Evolutionary conservation across 2,113 vertebrate species (phyloP).

Genomic region (Tragulus kanchil): DNA sequence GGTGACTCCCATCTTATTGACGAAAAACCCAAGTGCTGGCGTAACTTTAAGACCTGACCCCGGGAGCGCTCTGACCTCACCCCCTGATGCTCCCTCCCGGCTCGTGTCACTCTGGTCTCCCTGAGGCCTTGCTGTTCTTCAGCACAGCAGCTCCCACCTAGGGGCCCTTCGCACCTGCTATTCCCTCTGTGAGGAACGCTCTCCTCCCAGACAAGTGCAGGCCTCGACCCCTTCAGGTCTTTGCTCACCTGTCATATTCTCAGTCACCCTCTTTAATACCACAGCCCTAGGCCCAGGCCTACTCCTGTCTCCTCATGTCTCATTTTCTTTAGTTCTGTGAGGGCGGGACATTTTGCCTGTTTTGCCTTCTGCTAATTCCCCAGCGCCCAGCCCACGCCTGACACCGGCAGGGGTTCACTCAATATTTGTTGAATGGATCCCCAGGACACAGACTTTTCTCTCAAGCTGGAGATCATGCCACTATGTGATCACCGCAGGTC

Average conservation of each 20-base stretch:
- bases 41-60: not conserved
- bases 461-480: not conserved
- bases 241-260: not conserved
- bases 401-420: not conserved
- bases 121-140: not conserved
- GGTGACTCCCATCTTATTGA: not conserved
- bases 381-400: not conserved
- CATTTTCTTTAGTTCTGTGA: not conserved
- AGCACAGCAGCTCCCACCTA: not conserved
- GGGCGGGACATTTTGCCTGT: not conserved
- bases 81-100: not conserved
- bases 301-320: not conserved
- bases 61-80: not conserved
- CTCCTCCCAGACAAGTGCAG: not conserved
- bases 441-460: not conserved
- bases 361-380: not conserved
- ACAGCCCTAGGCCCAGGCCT: fast-evolving
- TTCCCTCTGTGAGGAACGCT: not conserved
- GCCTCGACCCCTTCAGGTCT: not conserved
- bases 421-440: not conserved
- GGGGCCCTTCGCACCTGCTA: not conserved
- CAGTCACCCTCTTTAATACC: not conserved
- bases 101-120: not conserved
- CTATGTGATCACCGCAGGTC: too few species aligned
- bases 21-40: not conserved